phyloP scores from a whole-genome alignment of 2,113 vertebrate species.

The Leucosticte australis region DNA sequence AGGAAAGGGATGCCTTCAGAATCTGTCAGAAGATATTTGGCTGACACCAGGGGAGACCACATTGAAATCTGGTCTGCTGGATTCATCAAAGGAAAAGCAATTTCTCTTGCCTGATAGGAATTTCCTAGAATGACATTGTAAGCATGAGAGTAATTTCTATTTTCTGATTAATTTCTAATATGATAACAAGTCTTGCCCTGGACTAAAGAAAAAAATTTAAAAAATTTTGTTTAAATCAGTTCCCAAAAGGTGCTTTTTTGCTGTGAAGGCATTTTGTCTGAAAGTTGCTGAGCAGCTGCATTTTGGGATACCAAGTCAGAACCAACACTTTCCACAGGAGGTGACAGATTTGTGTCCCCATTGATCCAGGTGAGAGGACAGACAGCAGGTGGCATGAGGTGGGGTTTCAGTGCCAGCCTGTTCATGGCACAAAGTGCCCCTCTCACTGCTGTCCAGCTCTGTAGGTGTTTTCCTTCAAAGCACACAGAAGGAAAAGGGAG shows the following conservation, averaged over 20 bases:
- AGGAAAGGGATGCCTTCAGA: not conserved
- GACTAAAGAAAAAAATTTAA: not conserved
- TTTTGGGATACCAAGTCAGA: not conserved
- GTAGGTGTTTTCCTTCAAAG: not conserved
- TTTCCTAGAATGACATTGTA: not conserved
- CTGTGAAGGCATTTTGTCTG: not conserved
- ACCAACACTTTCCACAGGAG: not conserved
- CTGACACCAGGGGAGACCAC: rapidly evolving
- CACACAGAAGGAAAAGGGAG: not conserved
- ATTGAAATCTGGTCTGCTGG: not conserved
- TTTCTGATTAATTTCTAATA: not conserved
- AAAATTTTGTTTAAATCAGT: not conserved
- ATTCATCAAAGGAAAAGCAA: not conserved
- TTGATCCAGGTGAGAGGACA: not conserved
- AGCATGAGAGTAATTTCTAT: not conserved
- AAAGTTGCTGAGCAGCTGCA: not conserved
- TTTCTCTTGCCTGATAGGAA: not conserved
- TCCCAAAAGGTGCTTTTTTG: not conserved
- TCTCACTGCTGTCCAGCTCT: not conserved
- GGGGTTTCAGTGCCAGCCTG: not conserved
- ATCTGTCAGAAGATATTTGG: not conserved
- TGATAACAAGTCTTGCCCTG: not conserved
- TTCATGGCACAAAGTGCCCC: not conserved
- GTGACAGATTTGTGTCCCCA: not conserved
- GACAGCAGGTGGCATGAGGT: rapidly evolving